Evolutionary conservation across 2,888 invertebrate species (phyloP).

Genomic region (Dascillus cervinus): DNA sequence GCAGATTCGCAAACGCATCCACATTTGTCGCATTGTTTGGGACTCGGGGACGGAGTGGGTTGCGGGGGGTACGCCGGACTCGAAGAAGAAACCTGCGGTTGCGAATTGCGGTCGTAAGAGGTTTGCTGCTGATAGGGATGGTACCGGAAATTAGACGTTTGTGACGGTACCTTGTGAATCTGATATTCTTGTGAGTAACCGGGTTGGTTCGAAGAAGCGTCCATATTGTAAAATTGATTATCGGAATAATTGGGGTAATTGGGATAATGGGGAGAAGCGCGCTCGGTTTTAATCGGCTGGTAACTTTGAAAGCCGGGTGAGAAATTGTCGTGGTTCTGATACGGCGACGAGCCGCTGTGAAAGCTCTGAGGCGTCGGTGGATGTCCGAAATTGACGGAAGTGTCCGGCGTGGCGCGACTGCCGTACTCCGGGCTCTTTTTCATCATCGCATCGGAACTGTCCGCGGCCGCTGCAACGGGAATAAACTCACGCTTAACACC

Average conservation of each 20-base stretch:
- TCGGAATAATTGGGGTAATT: constrained; percentile 24
- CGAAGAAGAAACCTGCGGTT: constrained; percentile 34
- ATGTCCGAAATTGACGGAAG: constrained; percentile 51
- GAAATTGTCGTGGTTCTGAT: constrained; percentile 53
- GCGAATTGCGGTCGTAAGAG: constrained; percentile 21
- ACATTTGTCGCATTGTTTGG: constrained; percentile 77
- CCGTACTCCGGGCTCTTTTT: constrained; percentile 53
- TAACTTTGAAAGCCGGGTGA: constrained; percentile 43
- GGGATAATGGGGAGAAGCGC: constrained; percentile 42
- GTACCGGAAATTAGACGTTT: constrained; percentile 33
- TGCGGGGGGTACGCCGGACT: constrained; percentile 55
- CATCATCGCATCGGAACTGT: constrained; percentile 64
- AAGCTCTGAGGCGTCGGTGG: constrained; percentile 60
- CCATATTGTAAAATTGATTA: constrained; percentile 30
- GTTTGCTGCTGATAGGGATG: constrained; percentile 42
- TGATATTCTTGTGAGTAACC: constrained; percentile 33
- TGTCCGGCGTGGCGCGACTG: constrained; percentile 51
- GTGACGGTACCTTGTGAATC: constrained; percentile 28
- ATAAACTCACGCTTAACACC: constrained; percentile 49
- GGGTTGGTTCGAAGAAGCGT: constrained; percentile 30
- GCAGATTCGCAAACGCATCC: constrained; percentile 72
- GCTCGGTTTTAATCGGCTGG: constrained; percentile 37
- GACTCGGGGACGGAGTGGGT: constrained; percentile 64
- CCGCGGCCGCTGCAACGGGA: constrained; percentile 61
- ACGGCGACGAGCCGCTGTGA: constrained; percentile 59